Conservation (phyloP, 2,113 vertebrate species). For the Hemiscyllium ocellatum region DNA sequence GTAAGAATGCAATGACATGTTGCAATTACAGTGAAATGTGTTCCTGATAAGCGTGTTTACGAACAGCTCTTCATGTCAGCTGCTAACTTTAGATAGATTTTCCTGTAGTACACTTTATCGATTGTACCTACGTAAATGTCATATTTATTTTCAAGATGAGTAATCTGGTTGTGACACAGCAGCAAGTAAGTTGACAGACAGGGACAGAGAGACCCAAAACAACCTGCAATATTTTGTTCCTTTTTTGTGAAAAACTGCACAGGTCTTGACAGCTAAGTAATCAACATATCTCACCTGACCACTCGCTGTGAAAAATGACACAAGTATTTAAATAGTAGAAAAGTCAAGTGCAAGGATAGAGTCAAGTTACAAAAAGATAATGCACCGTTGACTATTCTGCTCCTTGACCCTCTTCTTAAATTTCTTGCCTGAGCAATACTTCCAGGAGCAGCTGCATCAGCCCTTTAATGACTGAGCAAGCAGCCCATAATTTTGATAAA, state of each 20-base stretch:
- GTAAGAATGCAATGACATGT: neutral
- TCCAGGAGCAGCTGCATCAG: neutral
- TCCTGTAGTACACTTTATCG: slow-evolving; percentile 12
- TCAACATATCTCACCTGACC: neutral
- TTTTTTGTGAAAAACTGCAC: neutral
- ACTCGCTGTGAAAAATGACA: neutral
- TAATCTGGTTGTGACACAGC: slow-evolving; percentile 5
- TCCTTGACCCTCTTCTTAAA: neutral
- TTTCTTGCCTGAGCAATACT: neutral
- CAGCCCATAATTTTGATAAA: neutral
- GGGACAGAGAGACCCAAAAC: neutral
- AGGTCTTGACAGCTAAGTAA: neutral
- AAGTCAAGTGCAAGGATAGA: neutral
- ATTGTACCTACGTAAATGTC: neutral
- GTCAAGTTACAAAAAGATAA: neutral
- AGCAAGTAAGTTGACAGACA: neutral
- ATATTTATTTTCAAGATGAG: slow-evolving; percentile 1
- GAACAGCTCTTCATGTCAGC: neutral
- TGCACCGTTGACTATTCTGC: neutral
- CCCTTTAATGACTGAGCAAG: neutral
- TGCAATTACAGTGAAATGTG: neutral
- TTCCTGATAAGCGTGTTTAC: neutral
- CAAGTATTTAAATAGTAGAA: neutral
- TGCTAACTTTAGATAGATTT: neutral
- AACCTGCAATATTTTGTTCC: neutral